A percentile compares a stretch with the other conserved stretches of the same genome.
These are phyloP conservation scores for Nycticryphes semicollaris DNA, from an alignment of 2,113 vertebrate species.

Conservation along the genomic window DNA sequence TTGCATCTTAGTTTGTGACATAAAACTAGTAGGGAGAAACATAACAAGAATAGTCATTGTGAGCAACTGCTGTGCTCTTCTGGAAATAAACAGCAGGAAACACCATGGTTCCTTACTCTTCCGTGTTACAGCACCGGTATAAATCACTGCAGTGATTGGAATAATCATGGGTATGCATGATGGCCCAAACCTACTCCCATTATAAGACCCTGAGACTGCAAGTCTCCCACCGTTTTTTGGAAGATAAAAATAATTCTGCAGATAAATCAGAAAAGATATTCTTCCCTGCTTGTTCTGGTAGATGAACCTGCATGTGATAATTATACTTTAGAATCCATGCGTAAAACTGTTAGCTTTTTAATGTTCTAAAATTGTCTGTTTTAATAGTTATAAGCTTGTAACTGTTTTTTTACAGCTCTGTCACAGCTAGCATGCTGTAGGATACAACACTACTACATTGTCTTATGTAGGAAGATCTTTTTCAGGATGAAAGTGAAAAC, in stretches of 20 bases:
- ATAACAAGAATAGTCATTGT: not conserved
- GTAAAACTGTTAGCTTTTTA: not conserved
- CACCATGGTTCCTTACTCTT: not conserved
- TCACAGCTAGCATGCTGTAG: not conserved
- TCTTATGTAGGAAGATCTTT: not conserved
- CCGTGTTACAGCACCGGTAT: fast-evolving
- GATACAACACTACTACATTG: not conserved
- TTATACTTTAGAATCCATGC: not conserved
- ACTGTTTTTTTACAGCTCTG: not conserved
- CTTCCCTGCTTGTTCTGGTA: not conserved
- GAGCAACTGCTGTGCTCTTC: conserved; percentile 12
- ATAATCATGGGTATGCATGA: not conserved
- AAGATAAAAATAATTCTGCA: not conserved
- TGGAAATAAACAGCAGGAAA: not conserved
- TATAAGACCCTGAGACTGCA: not conserved
- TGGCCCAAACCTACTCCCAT: not conserved
- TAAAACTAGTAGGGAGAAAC: not conserved
- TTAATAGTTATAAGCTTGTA: not conserved
- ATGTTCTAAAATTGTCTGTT: not conserved
- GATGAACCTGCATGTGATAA: fast-evolving
- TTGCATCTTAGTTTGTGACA: not conserved
- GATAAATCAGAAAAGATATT: not conserved
- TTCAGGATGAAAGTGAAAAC: not conserved
- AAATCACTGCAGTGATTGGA: not conserved
- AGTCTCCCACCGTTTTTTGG: not conserved